Evolutionary conservation across 1,140 invertebrate genomes (phyloP).

Genomic region (Hyphantria cunea): DNA sequence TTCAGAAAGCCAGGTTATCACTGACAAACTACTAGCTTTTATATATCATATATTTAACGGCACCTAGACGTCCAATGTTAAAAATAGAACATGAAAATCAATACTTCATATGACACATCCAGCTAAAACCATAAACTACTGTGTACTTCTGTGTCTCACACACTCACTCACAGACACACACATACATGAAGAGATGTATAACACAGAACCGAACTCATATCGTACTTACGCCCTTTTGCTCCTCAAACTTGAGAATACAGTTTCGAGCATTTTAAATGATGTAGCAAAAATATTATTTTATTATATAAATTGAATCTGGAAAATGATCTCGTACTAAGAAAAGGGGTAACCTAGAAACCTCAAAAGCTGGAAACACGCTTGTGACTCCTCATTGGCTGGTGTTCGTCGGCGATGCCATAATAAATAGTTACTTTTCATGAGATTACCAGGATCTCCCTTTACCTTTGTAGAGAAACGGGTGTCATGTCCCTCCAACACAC

Average conservation of each 20-base stretch:
- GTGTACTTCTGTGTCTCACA: conserved; percentile 49
- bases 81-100: background rate
- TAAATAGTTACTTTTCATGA: too few relatives aligned
- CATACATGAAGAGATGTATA: conserved; percentile 52
- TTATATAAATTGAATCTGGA: background rate
- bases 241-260: conserved; percentile 45
- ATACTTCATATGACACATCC: conserved; percentile 27
- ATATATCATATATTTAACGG: too few relatives aligned
- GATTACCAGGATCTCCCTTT: too few relatives aligned
- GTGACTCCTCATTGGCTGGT: too few relatives aligned
- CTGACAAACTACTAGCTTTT: too few relatives aligned
- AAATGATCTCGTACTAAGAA: too few relatives aligned
- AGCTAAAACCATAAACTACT: conserved; percentile 38
- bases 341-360: too few relatives aligned
- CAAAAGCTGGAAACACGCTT: too few relatives aligned
- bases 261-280: conserved; percentile 24
- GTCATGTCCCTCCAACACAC: too few relatives aligned
- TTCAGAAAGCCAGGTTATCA: too few relatives aligned
- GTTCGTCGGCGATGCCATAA: too few relatives aligned
- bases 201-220: conserved; percentile 70
- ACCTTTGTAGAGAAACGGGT: too few relatives aligned
- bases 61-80: background rate
- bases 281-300: background rate
- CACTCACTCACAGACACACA: conserved; percentile 34
- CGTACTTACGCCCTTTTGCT: conserved; percentile 75